Base-by-base conservation (phyloP, 2,888 invertebrate genomes). In the Hartigia nigra region DNA sequence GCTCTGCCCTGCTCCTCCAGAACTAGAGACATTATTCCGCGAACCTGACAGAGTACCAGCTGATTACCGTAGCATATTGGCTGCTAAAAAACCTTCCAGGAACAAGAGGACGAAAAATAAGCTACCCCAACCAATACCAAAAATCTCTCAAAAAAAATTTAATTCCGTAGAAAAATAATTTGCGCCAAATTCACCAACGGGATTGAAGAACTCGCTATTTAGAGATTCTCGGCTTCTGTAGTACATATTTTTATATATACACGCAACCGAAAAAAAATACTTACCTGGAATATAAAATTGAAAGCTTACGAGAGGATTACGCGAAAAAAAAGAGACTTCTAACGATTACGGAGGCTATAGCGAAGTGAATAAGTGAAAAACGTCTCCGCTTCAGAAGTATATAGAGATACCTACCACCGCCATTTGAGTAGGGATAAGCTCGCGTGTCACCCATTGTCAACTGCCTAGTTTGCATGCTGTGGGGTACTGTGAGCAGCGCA, bases 391-490 rank as follows among this genome's bases (percentile, higher is more conserved):
- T 77, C 78, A 76, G 78, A 80, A 81, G 81, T 83, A 81, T 74
- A 77, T 9, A 55, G 55, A 55, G 23, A 55, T 55, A 55, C 55
- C 55, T 55, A 9, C 23, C 23, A 55, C 2, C 72, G 70, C 77
- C 37, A 36, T 31, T 36, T 14, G 74, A 74, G 74, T 55, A 37
- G 70, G 32, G 32, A 37, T 37, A 77, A 39, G 70, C 70, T 69
- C 31, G 74, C 70, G 74, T 76, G 37, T 79, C 77, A 70, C 72
- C 78, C 77, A 83, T 83, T 84, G 82, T 83, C 80, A 82, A 78
- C 78, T 79, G 74, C 78, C 83, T 79, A 83, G 80, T 84, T 84
- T 84, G 84, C 84, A 84, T 84, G 82, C 79, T 75, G 80, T 77
- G 74, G 79, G 75, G 14, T 12, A 31, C 12, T 31, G 32, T 80